Percentiles rank a stretch among this genome's conserved stretches.
Conservation (phyloP, 2,113 vertebrate species). For the Varanus salvator region DNA sequence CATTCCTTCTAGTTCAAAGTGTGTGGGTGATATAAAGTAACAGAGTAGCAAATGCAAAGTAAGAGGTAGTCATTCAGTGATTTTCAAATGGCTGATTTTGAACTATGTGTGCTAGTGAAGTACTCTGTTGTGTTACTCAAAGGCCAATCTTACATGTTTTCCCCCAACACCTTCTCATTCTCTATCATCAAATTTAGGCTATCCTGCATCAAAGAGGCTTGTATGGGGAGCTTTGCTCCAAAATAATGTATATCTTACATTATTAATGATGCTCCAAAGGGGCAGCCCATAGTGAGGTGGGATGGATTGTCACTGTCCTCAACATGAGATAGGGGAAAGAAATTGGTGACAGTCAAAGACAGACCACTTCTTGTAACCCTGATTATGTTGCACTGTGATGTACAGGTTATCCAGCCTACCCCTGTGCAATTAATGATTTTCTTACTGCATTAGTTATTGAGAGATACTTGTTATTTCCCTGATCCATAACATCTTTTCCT, state of each 20-base stretch:
- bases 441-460: background rate
- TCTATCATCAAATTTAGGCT: background rate
- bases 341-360: background rate
- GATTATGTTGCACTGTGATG: background rate
- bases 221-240: background rate
- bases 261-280: background rate
- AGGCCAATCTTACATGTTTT: background rate
- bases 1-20: background rate
- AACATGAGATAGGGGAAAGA: background rate
- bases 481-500: background rate
- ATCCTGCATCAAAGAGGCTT: background rate
- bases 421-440: background rate
- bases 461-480: background rate
- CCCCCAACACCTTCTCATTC: background rate
- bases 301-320: background rate
- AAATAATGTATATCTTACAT: background rate
- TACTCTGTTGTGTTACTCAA: background rate
- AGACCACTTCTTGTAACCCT: background rate
- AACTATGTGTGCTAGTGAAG: background rate
- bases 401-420: background rate
- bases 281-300: too few relatives aligned
- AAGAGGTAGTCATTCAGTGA: background rate
- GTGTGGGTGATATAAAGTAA: background rate
- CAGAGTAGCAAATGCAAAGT: background rate
- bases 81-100: background rate